Percentiles rank a stretch among this genome's conserved stretches.
Evolutionary conservation across 2,888 invertebrate species (phyloP).

Genomic region (Agonopterix arenella): DNA sequence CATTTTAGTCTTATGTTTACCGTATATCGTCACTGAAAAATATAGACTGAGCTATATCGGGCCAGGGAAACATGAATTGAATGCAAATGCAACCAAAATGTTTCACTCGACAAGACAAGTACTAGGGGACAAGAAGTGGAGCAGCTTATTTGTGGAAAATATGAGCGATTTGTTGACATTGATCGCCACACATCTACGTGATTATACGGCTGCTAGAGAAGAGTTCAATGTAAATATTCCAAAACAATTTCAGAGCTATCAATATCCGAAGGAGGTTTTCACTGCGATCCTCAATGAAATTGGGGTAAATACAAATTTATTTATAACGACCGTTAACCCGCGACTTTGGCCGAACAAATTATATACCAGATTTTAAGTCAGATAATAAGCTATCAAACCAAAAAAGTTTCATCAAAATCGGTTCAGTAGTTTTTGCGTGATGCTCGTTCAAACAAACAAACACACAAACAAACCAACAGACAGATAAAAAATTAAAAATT

Average conservation of each 20-base stretch:
- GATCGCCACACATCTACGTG: constrained; percentile 45
- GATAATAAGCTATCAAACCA: no score
- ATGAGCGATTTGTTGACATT: constrained; percentile 52
- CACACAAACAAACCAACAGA: no score
- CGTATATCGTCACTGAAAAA: constrained; percentile 52
- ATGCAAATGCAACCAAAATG: constrained; percentile 25
- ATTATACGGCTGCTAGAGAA: constrained; percentile 39
- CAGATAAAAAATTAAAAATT: no score
- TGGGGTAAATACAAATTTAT: constrained; percentile 45
- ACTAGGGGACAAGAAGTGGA: constrained; percentile 48
- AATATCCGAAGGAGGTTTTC: constrained; percentile 53
- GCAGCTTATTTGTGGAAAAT: constrained; percentile 53
- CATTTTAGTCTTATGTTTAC: constrained; percentile 51
- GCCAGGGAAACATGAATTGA: constrained; percentile 14
- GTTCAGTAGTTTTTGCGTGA: no score
- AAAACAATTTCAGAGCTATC: constrained; percentile 44
- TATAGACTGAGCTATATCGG: constrained; percentile 35
- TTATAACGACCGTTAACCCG: no score
- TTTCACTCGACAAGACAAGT: constrained; percentile 44
- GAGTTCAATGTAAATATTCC: constrained; percentile 38
- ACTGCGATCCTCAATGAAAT: constrained; percentile 58
- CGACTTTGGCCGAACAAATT: no score
- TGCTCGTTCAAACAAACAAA: no score
- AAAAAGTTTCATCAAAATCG: no score
- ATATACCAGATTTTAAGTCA: no score